These are phyloP conservation scores for Cryptus armator DNA, from an alignment of 2,888 invertebrate species.

Conservation along the genomic window DNA sequence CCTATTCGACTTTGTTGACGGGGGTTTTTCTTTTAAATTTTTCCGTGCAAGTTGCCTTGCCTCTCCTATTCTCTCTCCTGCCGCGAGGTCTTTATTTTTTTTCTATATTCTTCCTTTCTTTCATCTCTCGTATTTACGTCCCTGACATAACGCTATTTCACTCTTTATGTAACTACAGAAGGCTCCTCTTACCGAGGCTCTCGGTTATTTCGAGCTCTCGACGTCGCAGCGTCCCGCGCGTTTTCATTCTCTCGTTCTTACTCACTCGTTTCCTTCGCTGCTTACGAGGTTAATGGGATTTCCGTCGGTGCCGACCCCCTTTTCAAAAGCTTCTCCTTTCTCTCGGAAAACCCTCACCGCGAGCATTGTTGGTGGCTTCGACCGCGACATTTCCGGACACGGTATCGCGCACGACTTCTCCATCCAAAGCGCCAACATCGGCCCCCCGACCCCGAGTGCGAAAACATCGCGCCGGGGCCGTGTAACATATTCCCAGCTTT, in stretches of 20 bases:
- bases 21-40: neutral
- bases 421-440: slow-evolving; percentile 5
- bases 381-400: slow-evolving; percentile 63
- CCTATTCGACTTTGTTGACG: neutral
- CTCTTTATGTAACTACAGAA: slow-evolving; percentile 69
- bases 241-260: slow-evolving; percentile 27
- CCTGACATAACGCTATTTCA: slow-evolving; percentile 72
- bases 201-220: slow-evolving; percentile 13
- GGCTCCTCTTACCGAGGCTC: slow-evolving; percentile 43
- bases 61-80: neutral
- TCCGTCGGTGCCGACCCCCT: slow-evolving; percentile 56
- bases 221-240: neutral
- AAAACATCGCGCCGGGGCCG: neutral
- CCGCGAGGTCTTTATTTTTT: neutral
- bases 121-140: slow-evolving; percentile 67
- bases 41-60: neutral
- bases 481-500: slow-evolving; percentile 36
- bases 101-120: slow-evolving; percentile 25
- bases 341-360: slow-evolving; percentile 49
- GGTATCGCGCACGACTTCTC: slow-evolving; percentile 41
- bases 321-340: slow-evolving; percentile 60
- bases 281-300: slow-evolving; percentile 75
- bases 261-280: slow-evolving; percentile 42
- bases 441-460: neutral
- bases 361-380: slow-evolving; percentile 55